Evolutionary conservation across 2,797 vertebrate species (phyloP).

Genomic region (Atherinosoma microstoma): DNA sequence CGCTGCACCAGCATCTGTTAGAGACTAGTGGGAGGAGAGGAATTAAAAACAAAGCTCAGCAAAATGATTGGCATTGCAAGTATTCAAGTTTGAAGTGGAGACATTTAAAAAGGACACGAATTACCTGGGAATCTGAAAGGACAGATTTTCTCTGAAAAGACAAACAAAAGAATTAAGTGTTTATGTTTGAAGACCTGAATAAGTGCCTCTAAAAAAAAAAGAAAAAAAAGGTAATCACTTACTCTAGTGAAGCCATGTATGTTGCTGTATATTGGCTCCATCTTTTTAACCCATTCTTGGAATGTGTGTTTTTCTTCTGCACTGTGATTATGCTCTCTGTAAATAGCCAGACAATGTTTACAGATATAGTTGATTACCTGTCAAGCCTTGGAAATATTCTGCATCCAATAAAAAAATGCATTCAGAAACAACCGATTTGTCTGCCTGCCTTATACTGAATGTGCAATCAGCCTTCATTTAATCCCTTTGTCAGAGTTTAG

Average conservation of each 20-base stretch:
- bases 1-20: constrained; percentile 76
- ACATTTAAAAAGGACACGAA: not conserved
- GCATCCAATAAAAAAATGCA: not conserved
- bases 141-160: constrained; percentile 61
- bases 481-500: constrained; percentile 23
- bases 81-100: not conserved
- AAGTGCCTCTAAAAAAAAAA: not conserved
- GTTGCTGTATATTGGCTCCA: constrained; percentile 74
- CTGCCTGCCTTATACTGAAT: constrained; percentile 8
- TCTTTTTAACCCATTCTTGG: constrained; percentile 73
- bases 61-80: not conserved
- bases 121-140: constrained; percentile 75
- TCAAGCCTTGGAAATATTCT: not conserved
- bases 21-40: constrained; percentile 56
- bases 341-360: constrained; percentile 26
- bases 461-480: constrained; percentile 14
- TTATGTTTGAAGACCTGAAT: not conserved
- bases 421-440: constrained; percentile 11
- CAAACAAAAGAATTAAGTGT: not conserved
- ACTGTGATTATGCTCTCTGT: constrained; percentile 70
- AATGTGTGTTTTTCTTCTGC: constrained; percentile 66
- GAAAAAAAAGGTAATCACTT: constrained; percentile 18
- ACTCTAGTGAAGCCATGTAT: constrained; percentile 70
- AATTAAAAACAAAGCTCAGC: not conserved
- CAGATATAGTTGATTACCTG: not conserved